Evolutionary conservation across 2,888 invertebrate species (phyloP).

Genomic region (Drosophila differens): DNA sequence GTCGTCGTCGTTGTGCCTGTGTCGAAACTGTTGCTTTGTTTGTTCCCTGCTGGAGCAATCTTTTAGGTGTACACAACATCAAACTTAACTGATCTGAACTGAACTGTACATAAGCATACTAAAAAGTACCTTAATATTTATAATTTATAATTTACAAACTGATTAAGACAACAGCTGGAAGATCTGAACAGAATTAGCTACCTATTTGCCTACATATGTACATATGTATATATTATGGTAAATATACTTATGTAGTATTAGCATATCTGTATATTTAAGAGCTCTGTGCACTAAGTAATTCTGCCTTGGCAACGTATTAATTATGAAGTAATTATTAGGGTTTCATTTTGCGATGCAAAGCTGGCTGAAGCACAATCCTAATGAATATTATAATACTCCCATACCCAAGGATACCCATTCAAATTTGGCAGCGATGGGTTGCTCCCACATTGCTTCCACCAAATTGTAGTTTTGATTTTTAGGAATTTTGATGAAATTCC

Average conservation of each 20-base stretch:
- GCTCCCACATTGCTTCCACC: neutral
- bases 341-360: conserved; percentile 2
- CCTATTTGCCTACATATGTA: neutral
- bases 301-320: neutral
- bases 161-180: conserved; percentile 15
- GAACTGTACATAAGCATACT: conserved; percentile 22
- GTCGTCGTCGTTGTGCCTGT: conserved; percentile 42
- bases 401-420: no score
- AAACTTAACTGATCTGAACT: conserved; percentile 6
- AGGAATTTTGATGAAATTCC: conserved; percentile 70
- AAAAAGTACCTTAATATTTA: conserved; percentile 4
- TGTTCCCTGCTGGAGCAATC: conserved; percentile 40
- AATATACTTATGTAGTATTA: neutral
- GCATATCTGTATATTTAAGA: conserved; percentile 18
- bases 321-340: neutral
- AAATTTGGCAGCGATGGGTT: neutral
- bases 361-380: neutral
- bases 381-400: neutral
- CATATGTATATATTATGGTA: neutral
- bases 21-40: conserved; percentile 73
- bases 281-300: conserved; percentile 18
- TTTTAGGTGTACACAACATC: conserved; percentile 56
- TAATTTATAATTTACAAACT: conserved; percentile 19
- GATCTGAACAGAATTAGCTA: neutral
- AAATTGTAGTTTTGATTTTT: conserved; percentile 39